Percentiles rank a stretch among this genome's conserved stretches.
These are phyloP conservation scores for Tetrao urogallus DNA, from an alignment of 2,113 vertebrate species.

Conservation along the genomic window DNA sequence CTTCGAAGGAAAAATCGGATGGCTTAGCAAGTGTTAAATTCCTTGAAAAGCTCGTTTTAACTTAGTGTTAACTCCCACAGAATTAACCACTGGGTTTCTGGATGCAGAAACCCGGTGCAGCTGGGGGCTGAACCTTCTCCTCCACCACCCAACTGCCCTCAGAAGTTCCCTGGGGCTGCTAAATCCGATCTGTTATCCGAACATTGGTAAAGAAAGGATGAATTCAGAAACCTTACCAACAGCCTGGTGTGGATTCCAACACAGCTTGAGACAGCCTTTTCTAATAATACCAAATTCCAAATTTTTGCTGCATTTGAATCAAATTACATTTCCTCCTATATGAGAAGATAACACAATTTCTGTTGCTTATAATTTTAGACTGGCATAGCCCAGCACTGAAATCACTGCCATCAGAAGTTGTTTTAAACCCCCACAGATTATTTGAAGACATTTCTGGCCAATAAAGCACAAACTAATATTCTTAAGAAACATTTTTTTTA, in stretches of 20 bases:
- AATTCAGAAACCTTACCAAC: constrained; percentile 53
- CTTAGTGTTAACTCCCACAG: not conserved
- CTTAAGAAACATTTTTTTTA: not conserved
- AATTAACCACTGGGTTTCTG: not conserved
- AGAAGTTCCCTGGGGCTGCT: not conserved
- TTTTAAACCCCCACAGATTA: not conserved
- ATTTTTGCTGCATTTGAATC: constrained; percentile 1
- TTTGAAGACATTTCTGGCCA: not conserved
- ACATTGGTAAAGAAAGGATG: constrained; percentile 35
- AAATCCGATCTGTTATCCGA: constrained; percentile 47
- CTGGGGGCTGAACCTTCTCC: not conserved
- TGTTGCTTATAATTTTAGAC: constrained; percentile 13
- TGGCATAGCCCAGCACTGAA: constrained; percentile 38
- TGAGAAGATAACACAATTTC: not conserved
- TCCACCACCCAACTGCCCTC: not conserved
- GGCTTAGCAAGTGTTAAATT: not conserved
- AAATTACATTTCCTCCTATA: constrained; percentile 47
- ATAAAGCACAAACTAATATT: not conserved
- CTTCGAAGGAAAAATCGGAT: not conserved
- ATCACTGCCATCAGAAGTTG: not conserved
- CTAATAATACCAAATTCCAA: constrained; percentile 32
- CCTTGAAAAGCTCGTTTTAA: not conserved
- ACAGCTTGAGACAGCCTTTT: constrained; percentile 37
- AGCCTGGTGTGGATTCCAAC: constrained; percentile 25
- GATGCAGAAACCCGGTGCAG: not conserved